A percentile compares a stretch with the other conserved stretches of the same genome.
Conservation (phyloP, 2,888 invertebrate genomes). For the Metallyticus violacea region DNA sequence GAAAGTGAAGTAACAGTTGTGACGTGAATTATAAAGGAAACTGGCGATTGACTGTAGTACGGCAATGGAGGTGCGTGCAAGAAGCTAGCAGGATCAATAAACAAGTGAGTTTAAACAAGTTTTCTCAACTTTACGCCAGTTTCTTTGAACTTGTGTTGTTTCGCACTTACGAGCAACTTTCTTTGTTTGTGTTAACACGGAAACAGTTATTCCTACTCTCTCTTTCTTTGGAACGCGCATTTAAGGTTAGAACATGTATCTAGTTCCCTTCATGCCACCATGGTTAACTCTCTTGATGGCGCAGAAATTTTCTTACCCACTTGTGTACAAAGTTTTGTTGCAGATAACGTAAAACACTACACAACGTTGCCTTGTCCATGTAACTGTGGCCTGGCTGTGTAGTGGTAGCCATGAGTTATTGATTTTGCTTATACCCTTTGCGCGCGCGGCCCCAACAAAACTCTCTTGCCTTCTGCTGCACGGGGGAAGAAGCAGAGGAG, state of each 20-base stretch:
- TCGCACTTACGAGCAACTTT: too few relatives aligned
- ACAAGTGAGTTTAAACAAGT: conserved; percentile 1
- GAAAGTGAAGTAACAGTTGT: neutral
- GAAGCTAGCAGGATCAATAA: neutral
- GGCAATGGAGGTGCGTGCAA: neutral
- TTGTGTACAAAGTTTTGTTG: neutral
- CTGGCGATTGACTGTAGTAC: neutral
- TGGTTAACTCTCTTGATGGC: neutral
- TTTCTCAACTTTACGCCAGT: neutral
- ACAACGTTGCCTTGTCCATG: neutral
- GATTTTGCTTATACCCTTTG: conserved; percentile 27
- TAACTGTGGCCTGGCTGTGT: neutral
- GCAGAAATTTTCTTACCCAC: neutral
- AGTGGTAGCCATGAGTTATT: conserved; percentile 33
- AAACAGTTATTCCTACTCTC: neutral
- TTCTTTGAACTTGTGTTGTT: neutral
- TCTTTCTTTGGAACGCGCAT: neutral
- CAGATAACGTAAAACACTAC: neutral
- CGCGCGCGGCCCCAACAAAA: neutral
- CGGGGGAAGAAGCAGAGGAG: neutral
- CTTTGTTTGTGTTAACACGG: neutral
- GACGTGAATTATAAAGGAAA: neutral
- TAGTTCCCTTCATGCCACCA: neutral
- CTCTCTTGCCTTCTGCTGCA: conserved; percentile 11
- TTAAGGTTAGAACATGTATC: neutral